A percentile compares a stretch with the other conserved stretches of the same genome.
Conservation (phyloP, 1,140 invertebrate species). For the Andricus grossulariae region DNA sequence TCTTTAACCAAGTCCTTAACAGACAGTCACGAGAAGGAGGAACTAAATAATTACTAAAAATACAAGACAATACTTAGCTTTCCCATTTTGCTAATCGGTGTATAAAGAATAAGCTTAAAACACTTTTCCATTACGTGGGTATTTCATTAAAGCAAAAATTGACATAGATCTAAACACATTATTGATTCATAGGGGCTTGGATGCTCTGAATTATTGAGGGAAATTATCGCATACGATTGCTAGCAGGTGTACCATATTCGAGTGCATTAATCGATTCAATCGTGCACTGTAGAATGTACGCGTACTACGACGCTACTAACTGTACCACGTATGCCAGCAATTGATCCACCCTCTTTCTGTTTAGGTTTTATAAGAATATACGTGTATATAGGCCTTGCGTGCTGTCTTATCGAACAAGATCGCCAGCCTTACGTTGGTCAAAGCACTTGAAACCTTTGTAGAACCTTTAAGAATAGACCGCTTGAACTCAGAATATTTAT, state of each 20-base stretch:
- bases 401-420: constrained; percentile 18
- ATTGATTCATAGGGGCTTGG: too few relatives aligned
- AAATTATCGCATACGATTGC: constrained; percentile 3
- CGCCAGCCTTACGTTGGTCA: neutral
- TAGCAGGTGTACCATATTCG: constrained; percentile 9
- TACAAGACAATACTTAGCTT: neutral
- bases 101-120: too few relatives aligned
- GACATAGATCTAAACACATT: too few relatives aligned
- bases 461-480: constrained; percentile 3
- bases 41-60: neutral
- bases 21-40: neutral
- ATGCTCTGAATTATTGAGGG: neutral
- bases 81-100: too few relatives aligned
- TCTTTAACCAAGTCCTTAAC: neutral
- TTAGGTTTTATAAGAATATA: neutral
- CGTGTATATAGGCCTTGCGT: neutral
- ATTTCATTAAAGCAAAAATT: too few relatives aligned
- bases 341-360: constrained; percentile 13
- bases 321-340: constrained; percentile 9
- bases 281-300: neutral
- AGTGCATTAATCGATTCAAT: constrained; percentile 16
- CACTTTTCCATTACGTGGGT: too few relatives aligned
- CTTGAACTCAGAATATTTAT: neutral
- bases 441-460: neutral
- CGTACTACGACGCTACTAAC: neutral